Conservation (phyloP, 2,113 vertebrate species). For the Neolamprologus devosi region DNA sequence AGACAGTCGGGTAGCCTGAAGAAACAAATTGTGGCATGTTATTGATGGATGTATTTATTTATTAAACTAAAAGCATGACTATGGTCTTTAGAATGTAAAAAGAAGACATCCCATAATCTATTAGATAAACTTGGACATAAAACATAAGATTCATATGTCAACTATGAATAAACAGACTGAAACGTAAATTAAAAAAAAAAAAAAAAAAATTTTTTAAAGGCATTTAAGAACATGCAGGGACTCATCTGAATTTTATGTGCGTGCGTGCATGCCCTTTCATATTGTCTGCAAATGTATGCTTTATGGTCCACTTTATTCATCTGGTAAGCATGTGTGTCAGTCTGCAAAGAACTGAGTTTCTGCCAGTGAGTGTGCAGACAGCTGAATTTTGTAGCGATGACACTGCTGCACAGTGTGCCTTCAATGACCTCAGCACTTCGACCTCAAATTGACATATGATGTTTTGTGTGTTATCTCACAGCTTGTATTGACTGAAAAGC, state of each 20-base stretch:
- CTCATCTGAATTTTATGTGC: background rate
- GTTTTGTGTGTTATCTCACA: slow-evolving; percentile 10
- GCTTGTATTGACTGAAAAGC: background rate
- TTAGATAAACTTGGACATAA: background rate
- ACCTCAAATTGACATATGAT: background rate
- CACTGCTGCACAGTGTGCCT: background rate
- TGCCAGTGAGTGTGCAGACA: background rate
- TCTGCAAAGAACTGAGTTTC: background rate
- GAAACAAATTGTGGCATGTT: background rate
- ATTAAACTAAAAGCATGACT: background rate
- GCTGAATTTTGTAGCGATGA: background rate
- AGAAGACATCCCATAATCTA: background rate
- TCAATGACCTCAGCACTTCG: slow-evolving; percentile 2
- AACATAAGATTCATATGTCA: background rate
- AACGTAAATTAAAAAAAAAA: background rate
- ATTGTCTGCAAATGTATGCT: background rate
- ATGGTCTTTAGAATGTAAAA: background rate
- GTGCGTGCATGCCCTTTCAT: background rate
- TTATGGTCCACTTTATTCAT: background rate
- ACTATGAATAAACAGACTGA: background rate
- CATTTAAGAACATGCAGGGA: background rate
- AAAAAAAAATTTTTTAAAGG: accelerated
- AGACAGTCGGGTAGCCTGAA: background rate
- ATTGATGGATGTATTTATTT: background rate
- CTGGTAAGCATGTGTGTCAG: background rate